Base-by-base conservation (phyloP, 2,113 vertebrate species). In the Callocephalon fimbriatum region DNA sequence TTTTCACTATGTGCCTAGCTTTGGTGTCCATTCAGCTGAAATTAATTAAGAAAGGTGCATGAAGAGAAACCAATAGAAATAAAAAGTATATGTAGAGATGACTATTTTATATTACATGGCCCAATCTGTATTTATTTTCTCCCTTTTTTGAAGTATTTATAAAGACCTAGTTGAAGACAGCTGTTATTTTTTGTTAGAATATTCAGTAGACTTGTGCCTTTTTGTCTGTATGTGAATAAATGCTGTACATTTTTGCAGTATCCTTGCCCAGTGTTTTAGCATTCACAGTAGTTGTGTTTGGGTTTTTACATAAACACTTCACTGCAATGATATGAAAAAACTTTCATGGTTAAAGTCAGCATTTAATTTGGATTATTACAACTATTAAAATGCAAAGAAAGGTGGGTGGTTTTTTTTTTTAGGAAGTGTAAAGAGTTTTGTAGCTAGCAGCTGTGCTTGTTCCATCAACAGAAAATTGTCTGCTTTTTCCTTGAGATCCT, bases 211-310 rank as follows among this genome's bases (percentile, higher is more conserved):
- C 98, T 98, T 98, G 98, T 99, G 98, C 98, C 98, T 98, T 98
- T 98, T 98, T 98, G 98, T 98, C 98, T 97, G 97, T 98, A 97
- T 97, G 98, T 98, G 98, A 98, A 98, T 98, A 98, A 98, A 98
- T 97, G 98, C 98, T 98, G 98, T 99, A 98, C 98, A 98, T 98
- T 99, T 97, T 98, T 98, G 98, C 98, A 98, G 94, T 97, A 98
- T 75, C 95, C 72, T 91, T 77, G 76, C 90, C 83, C 84, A 85
- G 89, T 32, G 63, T 75, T 95, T 84, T 56, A 87, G 62, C 86
- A 67, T 91, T 65, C 89, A 66, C 88, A 25, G 6, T 79, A 8
- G 37, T 37, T 54, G 19, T 8, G 53, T 40, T 72, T 56, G 40
- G 9, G 31, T 67, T 85, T 70, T 62, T 47, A 72, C 20, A 58